Percentiles rank a stretch among this genome's conserved stretches.
phyloP scores from a whole-genome alignment of 2,113 vertebrate genomes.

The Cavia aperea region DNA sequence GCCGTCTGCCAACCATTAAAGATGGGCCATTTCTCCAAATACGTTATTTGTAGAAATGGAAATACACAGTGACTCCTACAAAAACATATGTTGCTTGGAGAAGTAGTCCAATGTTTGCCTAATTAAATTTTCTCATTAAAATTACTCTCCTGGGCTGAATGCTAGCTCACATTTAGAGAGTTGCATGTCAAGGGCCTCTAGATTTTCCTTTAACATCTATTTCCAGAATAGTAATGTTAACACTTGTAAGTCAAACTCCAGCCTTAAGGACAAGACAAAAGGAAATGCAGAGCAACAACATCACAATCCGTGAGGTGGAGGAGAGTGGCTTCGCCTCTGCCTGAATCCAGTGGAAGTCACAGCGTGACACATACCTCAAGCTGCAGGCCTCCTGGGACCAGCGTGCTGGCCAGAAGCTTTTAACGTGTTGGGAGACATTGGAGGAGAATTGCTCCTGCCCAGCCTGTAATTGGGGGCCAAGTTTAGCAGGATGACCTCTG shows the following conservation, averaged over 20 bases:
- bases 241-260: constrained; percentile 2
- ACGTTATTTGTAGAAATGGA: constrained; percentile 34
- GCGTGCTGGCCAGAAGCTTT: constrained; percentile 45
- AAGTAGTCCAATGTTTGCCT: constrained; percentile 24
- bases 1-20: constrained; percentile 58
- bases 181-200: neutral
- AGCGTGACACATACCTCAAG: constrained; percentile 58
- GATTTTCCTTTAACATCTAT: constrained; percentile 22
- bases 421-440: constrained; percentile 58
- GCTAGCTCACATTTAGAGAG: constrained; percentile 20
- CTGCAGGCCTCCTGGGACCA: constrained; percentile 42
- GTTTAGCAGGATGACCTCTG: constrained; percentile 65
- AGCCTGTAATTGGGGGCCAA: constrained; percentile 60
- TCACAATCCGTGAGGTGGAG: constrained; percentile 8
- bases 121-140: constrained; percentile 41
- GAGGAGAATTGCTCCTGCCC: constrained; percentile 64
- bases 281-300: constrained; percentile 36
- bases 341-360: neutral
- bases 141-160: constrained; percentile 27
- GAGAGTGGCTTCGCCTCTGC: neutral
- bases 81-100: constrained; percentile 20
- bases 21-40: constrained; percentile 38
- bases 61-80: constrained; percentile 21
- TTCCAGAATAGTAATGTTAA: constrained; percentile 6
- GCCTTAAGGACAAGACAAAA: constrained; percentile 10